phyloP scores from a whole-genome alignment of 2,888 invertebrate species.

The Drosophila macrospina region DNA sequence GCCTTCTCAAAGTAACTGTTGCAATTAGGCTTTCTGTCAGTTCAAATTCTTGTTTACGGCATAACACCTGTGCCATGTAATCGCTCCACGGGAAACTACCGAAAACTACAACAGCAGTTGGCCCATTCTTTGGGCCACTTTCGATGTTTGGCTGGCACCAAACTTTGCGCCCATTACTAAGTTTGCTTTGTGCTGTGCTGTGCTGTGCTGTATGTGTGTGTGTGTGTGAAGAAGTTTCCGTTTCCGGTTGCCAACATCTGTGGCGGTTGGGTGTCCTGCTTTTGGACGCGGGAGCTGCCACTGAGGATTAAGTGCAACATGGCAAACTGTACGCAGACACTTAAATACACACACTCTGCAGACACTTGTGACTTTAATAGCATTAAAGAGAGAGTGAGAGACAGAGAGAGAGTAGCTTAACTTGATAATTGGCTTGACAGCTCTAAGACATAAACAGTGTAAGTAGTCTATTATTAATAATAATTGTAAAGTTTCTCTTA shows the following conservation, averaged over 20 bases:
- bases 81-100: background rate
- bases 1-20: background rate
- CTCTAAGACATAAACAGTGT: background rate
- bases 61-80: conserved; percentile 1
- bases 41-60: background rate
- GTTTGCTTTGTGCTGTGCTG: conserved; percentile 17
- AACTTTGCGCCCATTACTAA: conserved; percentile 21
- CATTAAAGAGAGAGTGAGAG: background rate
- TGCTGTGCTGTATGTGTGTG: conserved; percentile 8
- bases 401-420: background rate
- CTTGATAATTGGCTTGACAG: background rate
- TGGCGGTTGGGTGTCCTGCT: conserved; percentile 5
- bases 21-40: background rate
- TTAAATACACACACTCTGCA: background rate
- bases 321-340: background rate
- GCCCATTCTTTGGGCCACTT: conserved; percentile 9
- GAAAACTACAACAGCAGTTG: conserved; percentile 1
- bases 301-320: conserved; percentile 34
- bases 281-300: conserved; percentile 9
- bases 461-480: no score
- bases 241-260: conserved; percentile 39
- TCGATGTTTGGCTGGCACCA: conserved; percentile 11
- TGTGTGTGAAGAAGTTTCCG: conserved; percentile 35
- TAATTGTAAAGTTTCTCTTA: no score
- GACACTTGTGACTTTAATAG: background rate